phyloP scores from a whole-genome alignment of 1,140 invertebrate species.

The Zaprionus ornatus region DNA sequence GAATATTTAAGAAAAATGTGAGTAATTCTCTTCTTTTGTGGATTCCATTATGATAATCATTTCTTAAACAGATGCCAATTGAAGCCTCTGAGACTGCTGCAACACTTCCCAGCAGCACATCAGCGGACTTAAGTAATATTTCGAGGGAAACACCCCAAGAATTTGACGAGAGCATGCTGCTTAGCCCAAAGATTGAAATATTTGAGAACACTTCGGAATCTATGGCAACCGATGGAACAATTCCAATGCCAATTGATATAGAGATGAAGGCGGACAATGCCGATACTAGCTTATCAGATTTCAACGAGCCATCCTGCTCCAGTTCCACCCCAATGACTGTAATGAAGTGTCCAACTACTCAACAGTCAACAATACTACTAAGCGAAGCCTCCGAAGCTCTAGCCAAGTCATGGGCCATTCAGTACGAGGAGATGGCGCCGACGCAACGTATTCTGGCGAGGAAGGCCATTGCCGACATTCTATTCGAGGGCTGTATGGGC shows the following conservation, averaged over 20 bases:
- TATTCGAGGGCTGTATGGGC: constrained; percentile 80
- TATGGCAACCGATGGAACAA: constrained; percentile 1
- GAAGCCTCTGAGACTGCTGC: neutral
- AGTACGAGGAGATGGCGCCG: constrained; percentile 71
- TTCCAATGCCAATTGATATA: neutral
- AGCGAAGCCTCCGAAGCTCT: constrained; percentile 67
- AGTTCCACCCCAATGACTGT: neutral
- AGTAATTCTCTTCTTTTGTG: neutral
- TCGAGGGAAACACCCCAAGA: constrained; percentile 5
- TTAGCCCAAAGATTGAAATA: constrained; percentile 71
- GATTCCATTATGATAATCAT: neutral
- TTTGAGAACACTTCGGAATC: constrained; percentile 43
- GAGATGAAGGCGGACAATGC: constrained; percentile 30
- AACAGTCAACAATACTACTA: constrained; percentile 16
- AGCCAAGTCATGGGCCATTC: constrained; percentile 77
- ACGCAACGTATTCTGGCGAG: constrained; percentile 73
- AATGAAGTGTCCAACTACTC: neutral
- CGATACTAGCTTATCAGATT: neutral
- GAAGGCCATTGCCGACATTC: constrained; percentile 76
- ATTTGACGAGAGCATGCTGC: constrained; percentile 40
- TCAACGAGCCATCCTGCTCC: constrained; percentile 20
- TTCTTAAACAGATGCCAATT: constrained; percentile 12
- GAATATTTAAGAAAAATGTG: constrained; percentile 26
- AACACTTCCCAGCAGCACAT: neutral
- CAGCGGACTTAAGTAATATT: neutral